Base-by-base conservation (phyloP, 1,140 invertebrate species). In the Eciton burchellii region DNA sequence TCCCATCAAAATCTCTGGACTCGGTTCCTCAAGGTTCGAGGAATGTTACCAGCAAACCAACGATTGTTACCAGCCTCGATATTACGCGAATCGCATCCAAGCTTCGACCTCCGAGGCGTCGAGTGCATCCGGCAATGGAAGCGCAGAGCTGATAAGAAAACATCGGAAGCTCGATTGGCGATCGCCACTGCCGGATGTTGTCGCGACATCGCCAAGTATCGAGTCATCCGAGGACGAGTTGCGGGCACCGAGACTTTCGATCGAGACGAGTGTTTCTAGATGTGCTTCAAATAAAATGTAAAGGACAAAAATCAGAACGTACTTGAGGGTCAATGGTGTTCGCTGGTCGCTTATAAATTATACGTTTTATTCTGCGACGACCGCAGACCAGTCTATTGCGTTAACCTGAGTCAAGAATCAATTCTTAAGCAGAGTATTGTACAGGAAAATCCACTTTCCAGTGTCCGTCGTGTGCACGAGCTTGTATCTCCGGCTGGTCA, bases 391-490 rank as follows among this genome's bases (percentile, higher is more conserved):
- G 26, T 86, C 43, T 47, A 21, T 11, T 5, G 45, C 65, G 9
- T 71, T 24, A 49, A 63, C 56, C 59, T 24, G 81, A 57, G 81
- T 88, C 81, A 63, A 57, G 14, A 49, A 68, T 92, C 88, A 93
- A 70, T 92, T 92, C 87, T 94, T 94, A 6, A 91, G 84, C 41
- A 90, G 87, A 73, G 87, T 89, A 59, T 91, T 92, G 84, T 94
- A 93, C 21, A 90, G 72, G 72, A 94, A 94, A 73, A 94, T 91
- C 41, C 91, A 86, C 82, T 93, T 94, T 3, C 91, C 93, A 0
- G 86, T 89, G 16, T 91, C 86, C 0, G 89, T 88, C 8, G 81
- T 90, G 14, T 91, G 79, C 26, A 90, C 77, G 60, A 88, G 89
- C 57, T 92, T 92, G 81, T 93, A 94, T 77, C 90, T 87, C 66